These are phyloP conservation scores for Globia sparganii DNA, from an alignment of 2,888 invertebrate genomes.

Conservation along the genomic window DNA sequence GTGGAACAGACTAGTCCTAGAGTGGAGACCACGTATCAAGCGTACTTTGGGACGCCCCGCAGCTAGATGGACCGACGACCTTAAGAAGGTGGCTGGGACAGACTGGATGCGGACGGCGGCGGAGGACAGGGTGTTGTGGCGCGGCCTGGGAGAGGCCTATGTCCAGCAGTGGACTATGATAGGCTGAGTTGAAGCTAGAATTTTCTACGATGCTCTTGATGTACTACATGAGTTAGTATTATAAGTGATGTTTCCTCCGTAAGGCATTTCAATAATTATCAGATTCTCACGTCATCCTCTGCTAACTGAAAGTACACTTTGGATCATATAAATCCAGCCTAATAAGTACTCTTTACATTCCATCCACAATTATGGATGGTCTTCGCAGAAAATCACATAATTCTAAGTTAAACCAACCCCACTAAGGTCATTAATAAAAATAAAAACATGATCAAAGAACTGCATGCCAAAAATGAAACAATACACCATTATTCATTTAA, in stretches of 20 bases:
- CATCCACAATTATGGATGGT: background rate
- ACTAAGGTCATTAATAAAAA: conserved; percentile 10
- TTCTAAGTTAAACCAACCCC: background rate
- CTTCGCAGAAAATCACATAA: background rate
- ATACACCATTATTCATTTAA: conserved; percentile 55
- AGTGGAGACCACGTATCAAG: too few species aligned
- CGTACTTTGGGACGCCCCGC: too few species aligned
- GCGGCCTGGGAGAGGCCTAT: too few species aligned
- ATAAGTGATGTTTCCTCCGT: background rate
- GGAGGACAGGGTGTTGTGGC: too few species aligned
- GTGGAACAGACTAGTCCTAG: too few species aligned
- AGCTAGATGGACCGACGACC: too few species aligned
- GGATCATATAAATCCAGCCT: background rate
- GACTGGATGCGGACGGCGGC: too few species aligned
- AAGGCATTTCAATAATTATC: background rate
- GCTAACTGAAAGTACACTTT: background rate
- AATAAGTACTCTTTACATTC: background rate
- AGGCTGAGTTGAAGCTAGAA: background rate
- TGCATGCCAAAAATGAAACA: conserved; percentile 43
- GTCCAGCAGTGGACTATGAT: too few species aligned
- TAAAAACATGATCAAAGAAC: conserved; percentile 23
- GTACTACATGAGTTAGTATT: background rate
- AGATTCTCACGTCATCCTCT: background rate
- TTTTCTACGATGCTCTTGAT: background rate
- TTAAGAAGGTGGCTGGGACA: too few species aligned